Evolutionary conservation across 1,140 invertebrate genomes (phyloP).

Genomic region (Drosophila melanica): DNA sequence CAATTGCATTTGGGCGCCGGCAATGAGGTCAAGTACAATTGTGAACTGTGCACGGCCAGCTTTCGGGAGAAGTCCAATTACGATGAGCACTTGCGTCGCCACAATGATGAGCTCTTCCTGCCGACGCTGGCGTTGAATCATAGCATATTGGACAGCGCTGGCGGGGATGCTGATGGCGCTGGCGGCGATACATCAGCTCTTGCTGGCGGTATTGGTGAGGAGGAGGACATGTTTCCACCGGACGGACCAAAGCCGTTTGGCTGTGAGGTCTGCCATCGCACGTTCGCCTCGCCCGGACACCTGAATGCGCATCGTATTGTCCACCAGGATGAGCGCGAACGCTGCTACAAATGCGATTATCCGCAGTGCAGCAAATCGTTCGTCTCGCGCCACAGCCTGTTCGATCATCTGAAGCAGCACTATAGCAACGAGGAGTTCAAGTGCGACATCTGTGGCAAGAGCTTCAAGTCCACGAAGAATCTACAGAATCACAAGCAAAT

Average conservation of each 20-base stretch:
- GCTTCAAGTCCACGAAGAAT: conserved; percentile 79
- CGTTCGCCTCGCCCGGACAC: conserved; percentile 65
- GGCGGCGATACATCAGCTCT: not conserved
- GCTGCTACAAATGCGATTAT: conserved; percentile 73
- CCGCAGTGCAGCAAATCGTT: conserved; percentile 80
- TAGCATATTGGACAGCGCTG: conserved; percentile 58
- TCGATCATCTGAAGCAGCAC: conserved; percentile 84
- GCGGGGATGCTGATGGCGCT: conserved; percentile 21
- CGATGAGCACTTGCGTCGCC: conserved; percentile 76
- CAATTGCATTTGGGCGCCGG: conserved; percentile 64
- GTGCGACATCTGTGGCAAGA: conserved; percentile 84
- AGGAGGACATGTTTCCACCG: conserved; percentile 35
- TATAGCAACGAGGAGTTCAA: conserved; percentile 84
- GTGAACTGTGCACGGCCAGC: conserved; percentile 78
- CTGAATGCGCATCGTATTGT: conserved; percentile 71
- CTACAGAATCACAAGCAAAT: conserved; percentile 82
- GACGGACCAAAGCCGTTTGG: conserved; percentile 53
- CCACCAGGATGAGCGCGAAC: conserved; percentile 69
- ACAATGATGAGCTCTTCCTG: conserved; percentile 76
- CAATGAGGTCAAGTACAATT: conserved; percentile 69
- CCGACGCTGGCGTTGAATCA: conserved; percentile 69
- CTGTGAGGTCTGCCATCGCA: conserved; percentile 68
- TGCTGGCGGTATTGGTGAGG: conserved; percentile 10
- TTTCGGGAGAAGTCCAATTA: conserved; percentile 78
- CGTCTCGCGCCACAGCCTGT: conserved; percentile 84